phyloP scores from a whole-genome alignment of 2,113 vertebrate genomes.

The Bos javanicus region DNA sequence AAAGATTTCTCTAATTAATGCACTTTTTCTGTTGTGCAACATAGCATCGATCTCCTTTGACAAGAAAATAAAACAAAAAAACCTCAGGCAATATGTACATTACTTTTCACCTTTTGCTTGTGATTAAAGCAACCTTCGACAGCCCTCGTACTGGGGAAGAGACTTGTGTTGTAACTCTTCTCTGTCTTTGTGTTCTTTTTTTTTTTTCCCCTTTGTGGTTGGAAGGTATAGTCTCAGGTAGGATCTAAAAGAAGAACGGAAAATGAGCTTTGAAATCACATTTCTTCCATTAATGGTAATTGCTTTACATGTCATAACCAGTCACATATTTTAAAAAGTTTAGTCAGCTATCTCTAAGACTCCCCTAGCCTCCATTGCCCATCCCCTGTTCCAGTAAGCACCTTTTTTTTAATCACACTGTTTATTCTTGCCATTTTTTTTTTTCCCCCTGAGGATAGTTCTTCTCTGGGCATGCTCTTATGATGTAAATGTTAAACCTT shows the following conservation, averaged over 20 bases:
- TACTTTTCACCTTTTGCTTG: conserved; percentile 51
- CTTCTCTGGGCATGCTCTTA: conserved; percentile 87
- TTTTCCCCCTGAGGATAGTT: conserved; percentile 83
- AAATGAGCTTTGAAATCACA: conserved; percentile 32
- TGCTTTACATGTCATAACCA: conserved; percentile 16
- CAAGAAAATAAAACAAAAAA: conserved; percentile 42
- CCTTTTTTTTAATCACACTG: conserved; percentile 77
- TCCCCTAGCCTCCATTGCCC: neutral
- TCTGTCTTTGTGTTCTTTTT: neutral
- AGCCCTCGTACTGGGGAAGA: neutral
- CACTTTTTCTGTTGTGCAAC: conserved; percentile 29
- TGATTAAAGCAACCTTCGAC: conserved; percentile 26
- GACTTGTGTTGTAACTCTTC: neutral
- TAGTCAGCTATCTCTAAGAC: conserved; percentile 4
- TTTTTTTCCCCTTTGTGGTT: neutral
- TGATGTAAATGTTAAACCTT: conserved; percentile 98
- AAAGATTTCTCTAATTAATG: conserved; percentile 50
- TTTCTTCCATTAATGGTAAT: conserved; percentile 38
- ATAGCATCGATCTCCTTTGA: conserved; percentile 26
- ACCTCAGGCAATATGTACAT: neutral
- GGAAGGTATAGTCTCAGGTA: conserved; percentile 22
- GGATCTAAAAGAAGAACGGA: conserved; percentile 34
- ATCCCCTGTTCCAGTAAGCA: conserved; percentile 72
- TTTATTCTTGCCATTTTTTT: conserved; percentile 85
- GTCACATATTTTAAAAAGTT: conserved; percentile 63